Conservation (phyloP, 2,113 vertebrate species). For the Cyrtonyx montezumae region DNA sequence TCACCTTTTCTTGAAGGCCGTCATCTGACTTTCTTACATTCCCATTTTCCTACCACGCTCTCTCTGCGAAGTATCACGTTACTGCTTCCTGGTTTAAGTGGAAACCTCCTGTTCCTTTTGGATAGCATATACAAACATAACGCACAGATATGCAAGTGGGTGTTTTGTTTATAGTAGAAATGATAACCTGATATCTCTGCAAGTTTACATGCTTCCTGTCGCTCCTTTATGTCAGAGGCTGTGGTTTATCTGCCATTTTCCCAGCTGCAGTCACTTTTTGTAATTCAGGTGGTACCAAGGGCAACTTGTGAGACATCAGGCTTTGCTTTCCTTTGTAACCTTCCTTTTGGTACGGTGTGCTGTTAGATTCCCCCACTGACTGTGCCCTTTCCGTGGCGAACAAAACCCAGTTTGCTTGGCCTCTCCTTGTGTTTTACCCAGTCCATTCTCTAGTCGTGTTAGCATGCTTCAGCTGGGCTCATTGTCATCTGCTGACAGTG, state of each 20-base stretch:
- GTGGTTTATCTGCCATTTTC: neutral
- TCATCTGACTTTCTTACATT: neutral
- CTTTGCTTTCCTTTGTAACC: neutral
- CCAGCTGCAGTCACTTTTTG: neutral
- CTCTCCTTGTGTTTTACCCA: neutral
- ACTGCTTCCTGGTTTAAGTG: neutral
- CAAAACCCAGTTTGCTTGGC: neutral
- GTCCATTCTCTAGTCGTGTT: neutral
- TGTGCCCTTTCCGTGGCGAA: neutral
- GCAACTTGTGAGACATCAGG: neutral
- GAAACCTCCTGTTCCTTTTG: neutral
- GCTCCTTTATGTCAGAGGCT: neutral
- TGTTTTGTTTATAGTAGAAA: neutral
- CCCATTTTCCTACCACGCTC: neutral
- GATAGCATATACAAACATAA: neutral
- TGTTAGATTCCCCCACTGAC: neutral
- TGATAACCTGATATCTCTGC: neutral
- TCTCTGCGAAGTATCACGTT: neutral
- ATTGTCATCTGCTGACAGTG: neutral
- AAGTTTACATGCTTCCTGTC: neutral
- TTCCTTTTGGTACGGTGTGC: neutral
- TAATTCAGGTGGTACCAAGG: neutral
- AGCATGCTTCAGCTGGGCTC: neutral
- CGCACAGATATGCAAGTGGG: neutral
- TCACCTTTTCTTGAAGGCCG: neutral